Conservation (phyloP, 1,140 invertebrate genomes). For the Harpegnathos saltator region DNA sequence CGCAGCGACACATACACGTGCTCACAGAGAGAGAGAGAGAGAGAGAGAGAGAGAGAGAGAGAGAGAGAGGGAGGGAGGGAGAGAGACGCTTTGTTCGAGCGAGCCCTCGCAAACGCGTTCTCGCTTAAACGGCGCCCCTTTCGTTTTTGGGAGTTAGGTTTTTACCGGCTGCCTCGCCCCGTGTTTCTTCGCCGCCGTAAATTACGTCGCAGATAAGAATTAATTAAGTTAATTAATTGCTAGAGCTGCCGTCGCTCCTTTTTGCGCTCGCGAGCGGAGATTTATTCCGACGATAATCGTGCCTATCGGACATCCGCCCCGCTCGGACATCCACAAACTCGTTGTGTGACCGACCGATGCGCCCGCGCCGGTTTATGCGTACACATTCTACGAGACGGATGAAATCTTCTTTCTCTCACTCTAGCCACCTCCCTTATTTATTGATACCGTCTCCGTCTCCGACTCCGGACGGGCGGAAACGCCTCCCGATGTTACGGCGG, state of each 20-base stretch:
- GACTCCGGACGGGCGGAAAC: background rate
- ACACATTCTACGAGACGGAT: background rate
- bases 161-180: conserved; percentile 20
- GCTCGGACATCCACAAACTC: background rate
- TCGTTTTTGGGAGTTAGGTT: conserved; percentile 47
- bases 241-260: background rate
- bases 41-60: background rate
- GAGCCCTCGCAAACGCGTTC: background rate
- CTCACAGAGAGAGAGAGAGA: too few species aligned
- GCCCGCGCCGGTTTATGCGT: background rate
- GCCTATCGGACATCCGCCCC: background rate
- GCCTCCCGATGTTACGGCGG: background rate
- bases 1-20: too few species aligned
- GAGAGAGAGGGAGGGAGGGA: too few species aligned
- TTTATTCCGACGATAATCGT: conserved; percentile 12
- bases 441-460: too few species aligned
- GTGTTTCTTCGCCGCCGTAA: conserved; percentile 41
- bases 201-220: conserved; percentile 50
- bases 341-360: background rate
- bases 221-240: conserved; percentile 55
- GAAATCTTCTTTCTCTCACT: background rate
- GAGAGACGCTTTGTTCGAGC: conserved; percentile 19
- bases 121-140: conserved; percentile 1
- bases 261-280: background rate
- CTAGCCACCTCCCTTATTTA: background rate